A percentile compares a stretch with the other conserved stretches of the same genome.
Evolutionary conservation across 2,113 vertebrate species (phyloP).

Genomic region (Cebus imitator): DNA sequence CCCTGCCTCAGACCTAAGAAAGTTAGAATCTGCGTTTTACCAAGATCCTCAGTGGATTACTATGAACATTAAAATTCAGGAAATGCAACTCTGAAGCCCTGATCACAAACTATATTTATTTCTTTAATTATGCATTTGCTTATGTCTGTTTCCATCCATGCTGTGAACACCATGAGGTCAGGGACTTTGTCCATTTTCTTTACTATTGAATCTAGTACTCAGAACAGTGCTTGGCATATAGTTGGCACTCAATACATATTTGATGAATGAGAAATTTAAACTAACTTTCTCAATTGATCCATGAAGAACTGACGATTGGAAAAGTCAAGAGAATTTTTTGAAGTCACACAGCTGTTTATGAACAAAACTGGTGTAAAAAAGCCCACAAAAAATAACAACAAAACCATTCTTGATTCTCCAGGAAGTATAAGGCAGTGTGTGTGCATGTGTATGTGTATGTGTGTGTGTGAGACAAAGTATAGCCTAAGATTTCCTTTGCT

Average conservation of each 20-base stretch:
- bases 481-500: neutral
- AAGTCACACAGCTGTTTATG: neutral
- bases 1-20: neutral
- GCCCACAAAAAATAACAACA: too few relatives aligned
- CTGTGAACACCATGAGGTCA: neutral
- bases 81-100: neutral
- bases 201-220: neutral
- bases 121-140: neutral
- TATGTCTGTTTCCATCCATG: neutral
- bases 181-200: neutral
- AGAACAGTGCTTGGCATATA: neutral
- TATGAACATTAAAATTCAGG: neutral
- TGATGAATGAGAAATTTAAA: neutral
- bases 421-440: neutral
- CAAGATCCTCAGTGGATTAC: too few relatives aligned
- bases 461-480: neutral
- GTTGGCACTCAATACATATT: neutral
- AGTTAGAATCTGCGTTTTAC: neutral
- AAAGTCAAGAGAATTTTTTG: neutral
- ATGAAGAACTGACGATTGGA: neutral
- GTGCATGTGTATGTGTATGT: neutral
- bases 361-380: neutral
- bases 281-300: neutral
- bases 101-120: neutral
- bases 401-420: neutral